phyloP scores from a whole-genome alignment of 2,113 vertebrate species.

The Melospiza georgiana region DNA sequence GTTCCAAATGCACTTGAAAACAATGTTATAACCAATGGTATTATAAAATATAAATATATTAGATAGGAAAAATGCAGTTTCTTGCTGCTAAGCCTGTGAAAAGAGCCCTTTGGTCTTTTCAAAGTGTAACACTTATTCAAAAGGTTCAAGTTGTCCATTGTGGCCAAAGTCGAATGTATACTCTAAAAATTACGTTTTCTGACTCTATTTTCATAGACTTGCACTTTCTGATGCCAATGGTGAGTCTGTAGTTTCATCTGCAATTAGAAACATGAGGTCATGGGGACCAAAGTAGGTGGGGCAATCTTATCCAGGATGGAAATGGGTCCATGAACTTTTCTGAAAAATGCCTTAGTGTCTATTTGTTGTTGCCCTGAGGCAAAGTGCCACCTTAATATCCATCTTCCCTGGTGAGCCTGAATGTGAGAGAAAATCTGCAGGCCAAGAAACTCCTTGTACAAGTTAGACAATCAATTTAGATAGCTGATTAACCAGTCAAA shows the following conservation, averaged over 20 bases:
- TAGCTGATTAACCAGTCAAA: background rate
- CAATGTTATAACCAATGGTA: background rate
- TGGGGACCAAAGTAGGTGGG: background rate
- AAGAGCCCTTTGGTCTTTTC: background rate
- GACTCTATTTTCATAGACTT: background rate
- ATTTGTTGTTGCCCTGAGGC: rapidly evolving
- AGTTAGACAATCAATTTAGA: background rate
- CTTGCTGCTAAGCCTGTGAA: background rate
- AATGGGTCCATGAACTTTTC: rapidly evolving
- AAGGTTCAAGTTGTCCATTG: background rate
- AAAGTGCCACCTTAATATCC: background rate
- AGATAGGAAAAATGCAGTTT: background rate
- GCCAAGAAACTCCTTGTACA: background rate
- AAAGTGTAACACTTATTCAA: background rate
- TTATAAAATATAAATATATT: background rate
- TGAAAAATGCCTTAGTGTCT: background rate
- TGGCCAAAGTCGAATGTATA: background rate
- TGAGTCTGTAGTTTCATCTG: background rate
- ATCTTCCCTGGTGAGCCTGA: background rate
- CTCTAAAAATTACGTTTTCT: background rate
- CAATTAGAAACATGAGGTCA: background rate
- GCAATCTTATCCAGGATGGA: background rate
- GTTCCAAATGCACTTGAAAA: background rate
- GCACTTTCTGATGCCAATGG: background rate
- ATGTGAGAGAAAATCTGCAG: background rate